A percentile compares a stretch with the other conserved stretches of the same genome.
These are phyloP conservation scores for Eupristina koningsbergeri DNA, from an alignment of 1,140 invertebrate genomes.

Conservation along the genomic window DNA sequence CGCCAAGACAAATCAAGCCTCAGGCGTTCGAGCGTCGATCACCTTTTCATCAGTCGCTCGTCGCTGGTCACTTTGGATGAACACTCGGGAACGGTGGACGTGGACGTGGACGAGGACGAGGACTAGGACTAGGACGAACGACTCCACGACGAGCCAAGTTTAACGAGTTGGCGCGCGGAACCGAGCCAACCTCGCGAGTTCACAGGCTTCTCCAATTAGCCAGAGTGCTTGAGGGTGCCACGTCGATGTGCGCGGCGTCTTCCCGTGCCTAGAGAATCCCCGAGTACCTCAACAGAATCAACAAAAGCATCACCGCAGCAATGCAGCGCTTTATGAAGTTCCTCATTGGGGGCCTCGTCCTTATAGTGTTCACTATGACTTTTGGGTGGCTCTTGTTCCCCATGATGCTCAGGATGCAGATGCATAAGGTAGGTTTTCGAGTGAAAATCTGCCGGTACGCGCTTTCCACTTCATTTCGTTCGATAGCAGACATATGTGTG, in stretches of 20 bases:
- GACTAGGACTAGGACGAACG: neutral
- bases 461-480: too few relatives aligned
- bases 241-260: neutral
- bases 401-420: constrained; percentile 2
- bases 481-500: too few relatives aligned
- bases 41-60: constrained; percentile 18
- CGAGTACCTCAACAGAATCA: neutral
- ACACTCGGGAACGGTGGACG: neutral
- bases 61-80: neutral
- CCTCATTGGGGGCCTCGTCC: constrained; percentile 11
- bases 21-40: constrained; percentile 28
- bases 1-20: too few relatives aligned
- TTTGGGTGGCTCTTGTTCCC: constrained; percentile 45
- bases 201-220: too few relatives aligned
- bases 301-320: neutral
- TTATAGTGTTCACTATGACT: constrained; percentile 22
- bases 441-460: neutral
- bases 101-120: too few relatives aligned
- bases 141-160: too few relatives aligned
- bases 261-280: neutral
- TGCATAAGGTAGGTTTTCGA: constrained; percentile 34
- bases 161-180: too few relatives aligned
- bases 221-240: too few relatives aligned
- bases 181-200: too few relatives aligned
- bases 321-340: constrained; percentile 42